Conservation (phyloP, 2,888 invertebrate species). For the Macaria liturata region DNA sequence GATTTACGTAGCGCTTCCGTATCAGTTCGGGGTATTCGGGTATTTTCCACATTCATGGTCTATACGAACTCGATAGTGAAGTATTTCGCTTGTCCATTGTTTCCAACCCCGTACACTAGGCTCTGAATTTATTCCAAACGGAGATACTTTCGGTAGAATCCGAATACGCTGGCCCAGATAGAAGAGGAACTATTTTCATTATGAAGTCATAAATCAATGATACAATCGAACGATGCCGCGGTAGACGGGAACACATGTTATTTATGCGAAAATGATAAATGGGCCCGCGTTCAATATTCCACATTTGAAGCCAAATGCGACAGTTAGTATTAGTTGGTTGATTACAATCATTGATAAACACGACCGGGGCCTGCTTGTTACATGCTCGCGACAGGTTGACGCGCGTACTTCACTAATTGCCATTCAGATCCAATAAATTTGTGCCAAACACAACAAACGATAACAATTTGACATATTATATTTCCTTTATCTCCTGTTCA, state of each 20-base stretch:
- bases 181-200: slow-evolving; percentile 75
- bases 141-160: slow-evolving; percentile 26
- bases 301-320: slow-evolving; percentile 40
- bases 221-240: slow-evolving; percentile 67
- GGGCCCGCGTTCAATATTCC: slow-evolving; percentile 46
- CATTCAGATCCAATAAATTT: slow-evolving; percentile 29
- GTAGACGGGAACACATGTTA: slow-evolving; percentile 69
- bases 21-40: no score
- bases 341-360: slow-evolving; percentile 34
- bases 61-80: slow-evolving; percentile 20
- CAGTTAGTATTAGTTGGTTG: slow-evolving; percentile 39
- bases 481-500: slow-evolving; percentile 7
- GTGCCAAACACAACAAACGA: slow-evolving; percentile 13
- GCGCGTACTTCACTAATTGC: slow-evolving; percentile 29
- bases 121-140: slow-evolving; percentile 47
- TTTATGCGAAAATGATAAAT: slow-evolving; percentile 69
- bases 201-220: slow-evolving; percentile 77
- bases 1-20: no score
- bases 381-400: slow-evolving; percentile 30
- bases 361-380: slow-evolving; percentile 23
- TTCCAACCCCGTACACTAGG: slow-evolving; percentile 45
- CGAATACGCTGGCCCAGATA: slow-evolving; percentile 46
- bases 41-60: background rate
- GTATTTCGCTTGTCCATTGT: slow-evolving; percentile 55
- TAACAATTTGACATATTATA: slow-evolving; percentile 11